phyloP scores from a whole-genome alignment of 2,113 vertebrate species.

The Pluvialis apricaria region DNA sequence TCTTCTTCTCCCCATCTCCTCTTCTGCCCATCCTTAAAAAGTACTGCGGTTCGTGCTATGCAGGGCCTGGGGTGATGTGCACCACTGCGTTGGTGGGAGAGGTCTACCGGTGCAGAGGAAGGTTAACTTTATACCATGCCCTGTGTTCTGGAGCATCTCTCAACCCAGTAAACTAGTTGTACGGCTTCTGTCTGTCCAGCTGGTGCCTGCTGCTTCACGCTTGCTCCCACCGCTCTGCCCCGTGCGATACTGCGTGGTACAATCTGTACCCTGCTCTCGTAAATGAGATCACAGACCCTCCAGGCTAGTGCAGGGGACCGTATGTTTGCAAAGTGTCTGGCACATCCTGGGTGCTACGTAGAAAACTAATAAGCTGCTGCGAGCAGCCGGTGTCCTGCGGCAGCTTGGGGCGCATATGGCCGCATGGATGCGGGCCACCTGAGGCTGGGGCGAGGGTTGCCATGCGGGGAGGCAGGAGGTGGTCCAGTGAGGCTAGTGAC shows the following conservation, averaged over 20 bases:
- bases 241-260: neutral
- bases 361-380: slow-evolving; percentile 8
- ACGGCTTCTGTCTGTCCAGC: neutral
- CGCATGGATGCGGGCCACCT: neutral
- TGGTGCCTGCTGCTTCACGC: neutral
- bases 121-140: neutral
- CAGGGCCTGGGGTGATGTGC: neutral
- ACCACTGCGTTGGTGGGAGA: neutral
- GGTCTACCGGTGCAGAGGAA: neutral
- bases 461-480: neutral
- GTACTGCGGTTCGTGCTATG: neutral
- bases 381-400: neutral
- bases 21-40: neutral
- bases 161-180: neutral
- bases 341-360: neutral
- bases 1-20: neutral
- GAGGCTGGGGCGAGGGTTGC: neutral
- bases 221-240: neutral
- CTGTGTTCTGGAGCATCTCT: neutral
- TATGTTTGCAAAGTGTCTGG: slow-evolving; percentile 43
- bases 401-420: neutral
- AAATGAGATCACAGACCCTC: neutral
- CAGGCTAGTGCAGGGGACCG: neutral
- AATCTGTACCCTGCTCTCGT: neutral
- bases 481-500: neutral